These are phyloP conservation scores for Actinemys pallida DNA, from an alignment of 2,113 vertebrate species.

Conservation along the genomic window DNA sequence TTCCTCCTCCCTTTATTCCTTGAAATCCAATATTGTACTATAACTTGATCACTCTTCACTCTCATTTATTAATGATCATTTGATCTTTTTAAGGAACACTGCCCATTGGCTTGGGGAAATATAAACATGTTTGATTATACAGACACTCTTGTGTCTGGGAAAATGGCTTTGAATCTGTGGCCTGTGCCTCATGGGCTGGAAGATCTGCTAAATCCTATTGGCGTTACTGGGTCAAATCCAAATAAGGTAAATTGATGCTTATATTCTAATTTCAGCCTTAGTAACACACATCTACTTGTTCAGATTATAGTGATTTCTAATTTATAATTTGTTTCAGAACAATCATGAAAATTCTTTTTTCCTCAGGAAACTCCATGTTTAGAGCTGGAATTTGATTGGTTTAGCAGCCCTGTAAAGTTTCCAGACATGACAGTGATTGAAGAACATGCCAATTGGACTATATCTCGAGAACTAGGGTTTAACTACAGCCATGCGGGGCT, in stretches of 20 bases:
- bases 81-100: conserved; percentile 90
- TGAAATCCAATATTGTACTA: neutral
- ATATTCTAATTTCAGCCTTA: neutral
- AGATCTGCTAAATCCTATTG: conserved; percentile 96
- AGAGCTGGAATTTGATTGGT: conserved; percentile 98
- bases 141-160: conserved; percentile 95
- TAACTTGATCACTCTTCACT: conserved; percentile 12
- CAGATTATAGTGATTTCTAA: neutral
- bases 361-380: conserved; percentile 97
- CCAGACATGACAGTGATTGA: conserved; percentile 95
- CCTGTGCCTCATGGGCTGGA: conserved; percentile 97
- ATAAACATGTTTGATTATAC: conserved; percentile 99
- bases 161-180: conserved; percentile 99
- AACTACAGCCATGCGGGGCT: conserved; percentile 93
- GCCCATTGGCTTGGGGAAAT: conserved; percentile 97
- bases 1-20: neutral
- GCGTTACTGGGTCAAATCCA: conserved; percentile 97
- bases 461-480: conserved; percentile 94
- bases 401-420: conserved; percentile 95
- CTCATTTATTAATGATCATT: conserved; percentile 43
- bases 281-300: neutral
- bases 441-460: conserved; percentile 95
- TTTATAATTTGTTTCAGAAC: neutral
- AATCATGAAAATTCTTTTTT: conserved; percentile 50
- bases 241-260: conserved; percentile 88